Base-by-base conservation (phyloP, 2,888 invertebrate genomes). In the Lasioglossum calceatum region DNA sequence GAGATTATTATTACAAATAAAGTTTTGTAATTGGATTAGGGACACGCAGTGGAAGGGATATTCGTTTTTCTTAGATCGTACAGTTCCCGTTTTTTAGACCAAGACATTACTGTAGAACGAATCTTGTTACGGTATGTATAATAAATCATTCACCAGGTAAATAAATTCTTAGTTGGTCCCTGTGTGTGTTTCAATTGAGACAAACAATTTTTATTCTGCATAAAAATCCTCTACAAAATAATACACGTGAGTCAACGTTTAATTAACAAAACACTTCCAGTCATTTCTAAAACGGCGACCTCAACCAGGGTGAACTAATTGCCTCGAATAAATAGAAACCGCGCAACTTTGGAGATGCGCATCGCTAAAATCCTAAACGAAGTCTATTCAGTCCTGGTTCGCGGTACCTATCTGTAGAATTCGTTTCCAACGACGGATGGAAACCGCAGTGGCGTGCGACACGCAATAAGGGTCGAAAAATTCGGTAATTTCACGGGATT, bases 401-500 rank as follows among this genome's bases (percentile, higher is more conserved):
- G 27, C 42, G 44, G 16, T 47, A 73, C 47, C 8, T 47, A 8
- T 73, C 23, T 42, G 42, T 10, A 23, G 67, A 36, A 70, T 70
- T 4, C 8, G 67, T 19, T 39, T 8, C 19, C 7, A 67, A 10
- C 36, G 23, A 16, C 64, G 7, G 14, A 36, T 23, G 16, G 32
- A 42, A 27, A 42, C 23, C 76, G 19, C 42, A 14, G 4, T 42
- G 27, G 10, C n/a, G 27, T 10, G 27, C 42, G 39, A 16, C 36
- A 36, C 23, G 36, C 3, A 3, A 67, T 36, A 39, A 23, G 67
- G 36, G 36, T 19, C 23, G 64, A 74, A 74, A 80, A 74, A 50
- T 70, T 44, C 27, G 27, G 36, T 39, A 84, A 74, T 72, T 76
- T 73, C 64, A 16, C 39, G 58, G 72, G 77, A 85, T 58, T 74